Conservation (phyloP, 2,797 vertebrate species). For the Chloroceryle amazona region DNA sequence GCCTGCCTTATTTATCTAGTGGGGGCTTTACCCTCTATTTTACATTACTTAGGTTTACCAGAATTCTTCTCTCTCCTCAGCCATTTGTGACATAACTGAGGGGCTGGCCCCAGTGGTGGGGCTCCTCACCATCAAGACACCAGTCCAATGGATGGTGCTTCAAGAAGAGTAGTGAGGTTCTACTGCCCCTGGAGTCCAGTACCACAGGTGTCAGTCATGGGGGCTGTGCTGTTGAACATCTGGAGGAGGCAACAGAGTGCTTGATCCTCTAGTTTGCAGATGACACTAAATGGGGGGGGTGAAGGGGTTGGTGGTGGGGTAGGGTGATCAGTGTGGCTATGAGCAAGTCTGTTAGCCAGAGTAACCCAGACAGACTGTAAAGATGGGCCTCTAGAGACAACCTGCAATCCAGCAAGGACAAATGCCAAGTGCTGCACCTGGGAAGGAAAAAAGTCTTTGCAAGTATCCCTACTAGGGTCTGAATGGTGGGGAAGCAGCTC, state of each 20-base stretch:
- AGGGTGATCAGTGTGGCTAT: accelerated
- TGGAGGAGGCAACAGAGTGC: not conserved
- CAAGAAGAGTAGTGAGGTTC: not conserved
- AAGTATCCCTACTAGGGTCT: not conserved
- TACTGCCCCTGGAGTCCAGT: not conserved
- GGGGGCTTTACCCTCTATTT: not conserved
- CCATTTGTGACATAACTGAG: not conserved
- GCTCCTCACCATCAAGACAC: not conserved
- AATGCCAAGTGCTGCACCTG: too few species aligned
- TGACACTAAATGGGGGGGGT: not conserved
- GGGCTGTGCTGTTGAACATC: not conserved
- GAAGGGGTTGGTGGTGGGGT: too few species aligned
- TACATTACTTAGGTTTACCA: not conserved
- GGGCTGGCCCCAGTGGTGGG: not conserved
- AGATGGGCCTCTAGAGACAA: not conserved
- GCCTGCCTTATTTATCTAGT: not conserved
- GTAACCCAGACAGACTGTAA: not conserved
- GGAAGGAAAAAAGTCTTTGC: too few species aligned
- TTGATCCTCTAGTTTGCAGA: not conserved
- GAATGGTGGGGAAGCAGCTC: not conserved
- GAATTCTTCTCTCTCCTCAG: not conserved
- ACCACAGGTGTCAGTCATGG: accelerated
- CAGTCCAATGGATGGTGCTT: not conserved
- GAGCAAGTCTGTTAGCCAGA: not conserved
- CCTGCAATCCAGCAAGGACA: not conserved